Evolutionary conservation across 2,888 invertebrate species (phyloP).

Genomic region (Caenorhabditis macrosperma): DNA sequence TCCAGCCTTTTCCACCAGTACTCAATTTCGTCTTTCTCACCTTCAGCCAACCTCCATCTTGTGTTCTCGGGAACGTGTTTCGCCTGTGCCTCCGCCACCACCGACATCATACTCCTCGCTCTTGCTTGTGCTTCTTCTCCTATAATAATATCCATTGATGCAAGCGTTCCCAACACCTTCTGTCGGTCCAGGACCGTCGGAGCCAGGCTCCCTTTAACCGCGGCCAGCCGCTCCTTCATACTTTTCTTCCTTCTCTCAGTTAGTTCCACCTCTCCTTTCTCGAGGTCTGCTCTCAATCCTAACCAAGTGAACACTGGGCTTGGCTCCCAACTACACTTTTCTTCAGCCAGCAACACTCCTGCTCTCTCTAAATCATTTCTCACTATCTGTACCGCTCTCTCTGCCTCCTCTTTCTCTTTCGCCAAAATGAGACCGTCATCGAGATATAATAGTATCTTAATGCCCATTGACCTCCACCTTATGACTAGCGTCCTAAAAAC

Average conservation of each 20-base stretch:
- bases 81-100: neutral
- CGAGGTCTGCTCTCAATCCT: neutral
- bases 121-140: neutral
- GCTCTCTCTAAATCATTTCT: neutral
- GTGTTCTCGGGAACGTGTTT: neutral
- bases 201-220: neutral
- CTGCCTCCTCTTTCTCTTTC: neutral
- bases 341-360: conserved; percentile 14
- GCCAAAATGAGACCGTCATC: conserved; percentile 17
- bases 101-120: neutral
- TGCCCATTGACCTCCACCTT: conserved; percentile 3
- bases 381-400: neutral
- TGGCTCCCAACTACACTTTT: conserved; percentile 9
- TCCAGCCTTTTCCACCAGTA: too few relatives aligned
- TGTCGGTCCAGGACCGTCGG: conserved; percentile 17
- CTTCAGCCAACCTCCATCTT: neutral
- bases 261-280: neutral
- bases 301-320: neutral
- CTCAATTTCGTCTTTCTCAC: too few relatives aligned
- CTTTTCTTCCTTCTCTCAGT: neutral
- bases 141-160: conserved; percentile 9
- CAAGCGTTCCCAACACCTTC: conserved; percentile 2
- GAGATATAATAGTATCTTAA: neutral
- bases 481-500: neutral
- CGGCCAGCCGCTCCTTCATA: neutral